Base-by-base conservation (phyloP, 1,140 invertebrate species). In the Pollicipes pollicipes region DNA sequence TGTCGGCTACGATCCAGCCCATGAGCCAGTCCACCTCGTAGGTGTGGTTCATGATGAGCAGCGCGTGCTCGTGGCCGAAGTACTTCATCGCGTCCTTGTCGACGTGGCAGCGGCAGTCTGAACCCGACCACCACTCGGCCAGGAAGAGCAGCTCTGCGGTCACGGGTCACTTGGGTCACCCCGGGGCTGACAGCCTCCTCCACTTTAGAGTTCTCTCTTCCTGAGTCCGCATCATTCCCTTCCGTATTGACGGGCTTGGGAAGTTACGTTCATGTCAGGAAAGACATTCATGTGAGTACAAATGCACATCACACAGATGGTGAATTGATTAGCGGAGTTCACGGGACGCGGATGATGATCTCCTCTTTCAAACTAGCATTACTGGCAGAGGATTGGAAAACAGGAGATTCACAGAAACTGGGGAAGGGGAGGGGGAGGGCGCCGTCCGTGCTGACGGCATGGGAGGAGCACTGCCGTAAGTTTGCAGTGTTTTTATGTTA, bases 11-110 rank as follows among this genome's bases (percentile, higher is more conserved):
- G 75, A 93, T 85, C 90, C 91, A 95, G 64, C 91, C 90, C 76
- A 90, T 86, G 0, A 96, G 80, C 92, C 95, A 98, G 79, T 98
- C 95, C 70, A 95, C 87, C 83, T 98, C 95, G 81, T 93, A 97
- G 69, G 86, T 87, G 78, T 98, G 95, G 80, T 98, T 97, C 90
- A 97, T 94, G 32, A 97, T 82, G 35, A 93, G 84, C 76, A 93
- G 86, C 26, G 86, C 88, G 82, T 97, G 92, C 78, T 97, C 93
- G 73, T 90, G 89, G 21, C 91, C 92, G 80, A 88, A 88, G 79
- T 86, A 87, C 78, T 89, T 87, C 4, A 88, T 82, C 77, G 87
- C 87, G 74, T 93, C 88, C 71, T 90, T 83, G 76, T 94, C 87
- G 75, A 87, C 84, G 76, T 92, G 93, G 27, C 94, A 77, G 68